Conservation (phyloP, 2,888 invertebrate genomes). For the Parnassius smintheus region DNA sequence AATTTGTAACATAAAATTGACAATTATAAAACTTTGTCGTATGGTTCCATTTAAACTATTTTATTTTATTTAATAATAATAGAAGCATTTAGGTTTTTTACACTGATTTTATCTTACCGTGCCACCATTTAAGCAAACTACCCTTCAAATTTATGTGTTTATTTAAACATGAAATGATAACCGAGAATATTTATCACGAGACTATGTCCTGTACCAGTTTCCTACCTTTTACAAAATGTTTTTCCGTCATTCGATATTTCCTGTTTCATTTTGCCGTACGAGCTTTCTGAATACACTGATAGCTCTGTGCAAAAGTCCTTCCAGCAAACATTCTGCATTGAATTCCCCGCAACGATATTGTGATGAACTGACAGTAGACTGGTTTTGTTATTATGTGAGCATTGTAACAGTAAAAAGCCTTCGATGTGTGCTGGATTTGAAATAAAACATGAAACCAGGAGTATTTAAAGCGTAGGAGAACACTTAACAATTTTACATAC, state of each 20-base stretch:
- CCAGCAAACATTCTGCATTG: conserved; percentile 44
- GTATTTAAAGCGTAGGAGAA: background rate
- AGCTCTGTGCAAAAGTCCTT: conserved; percentile 26
- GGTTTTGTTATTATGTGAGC: conserved; percentile 12
- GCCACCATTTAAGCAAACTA: too few species aligned
- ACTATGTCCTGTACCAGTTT: background rate
- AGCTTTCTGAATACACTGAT: conserved; percentile 14
- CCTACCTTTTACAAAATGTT: conserved; percentile 1
- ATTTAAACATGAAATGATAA: too few species aligned
- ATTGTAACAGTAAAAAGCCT: conserved; percentile 12
- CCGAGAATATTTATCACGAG: background rate
- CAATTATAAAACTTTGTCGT: too few species aligned
- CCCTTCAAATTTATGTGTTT: too few species aligned
- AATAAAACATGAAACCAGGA: background rate
- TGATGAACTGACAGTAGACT: conserved; percentile 8
- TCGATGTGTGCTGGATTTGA: conserved; percentile 13
- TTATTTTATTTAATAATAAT: too few species aligned
- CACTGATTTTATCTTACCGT: too few species aligned
- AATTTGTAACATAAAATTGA: too few species aligned
- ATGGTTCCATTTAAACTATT: too few species aligned
- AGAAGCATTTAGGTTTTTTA: too few species aligned
- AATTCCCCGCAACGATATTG: conserved; percentile 35
- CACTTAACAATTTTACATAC: background rate
- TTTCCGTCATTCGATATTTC: conserved; percentile 1
- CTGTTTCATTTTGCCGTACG: conserved; percentile 5